Evolutionary conservation across 2,888 invertebrate species (phyloP).

Genomic region (Macrosiphum euphorbiae): DNA sequence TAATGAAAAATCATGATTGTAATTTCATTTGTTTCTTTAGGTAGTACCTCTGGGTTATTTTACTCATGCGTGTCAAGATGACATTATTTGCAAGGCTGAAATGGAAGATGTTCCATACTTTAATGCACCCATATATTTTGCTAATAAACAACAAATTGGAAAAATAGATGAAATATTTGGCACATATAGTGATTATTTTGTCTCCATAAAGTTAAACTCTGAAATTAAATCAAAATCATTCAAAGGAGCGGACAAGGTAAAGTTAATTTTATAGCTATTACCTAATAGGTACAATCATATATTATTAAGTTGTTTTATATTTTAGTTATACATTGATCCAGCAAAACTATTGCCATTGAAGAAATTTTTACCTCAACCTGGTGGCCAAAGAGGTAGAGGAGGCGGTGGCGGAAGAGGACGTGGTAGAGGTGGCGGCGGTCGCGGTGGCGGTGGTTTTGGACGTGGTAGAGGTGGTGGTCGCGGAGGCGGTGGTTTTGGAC

Average conservation of each 20-base stretch:
- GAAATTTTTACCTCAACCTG: constrained; percentile 85
- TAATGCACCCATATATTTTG: constrained; percentile 96
- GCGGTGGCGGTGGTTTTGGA: constrained; percentile 70
- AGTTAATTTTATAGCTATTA: constrained; percentile 54
- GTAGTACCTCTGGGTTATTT: constrained; percentile 88
- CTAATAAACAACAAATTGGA: constrained; percentile 97
- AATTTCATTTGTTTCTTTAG: constrained; percentile 68
- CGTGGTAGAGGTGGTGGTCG: constrained; percentile 71
- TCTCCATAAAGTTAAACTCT: constrained; percentile 94
- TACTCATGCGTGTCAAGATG: constrained; percentile 92
- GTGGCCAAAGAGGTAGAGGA: constrained; percentile 76
- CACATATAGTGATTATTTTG: constrained; percentile 91
- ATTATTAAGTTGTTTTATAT: constrained; percentile 67
- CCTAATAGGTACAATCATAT: neutral
- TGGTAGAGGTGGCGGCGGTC: constrained; percentile 72
- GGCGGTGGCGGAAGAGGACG: constrained; percentile 75
- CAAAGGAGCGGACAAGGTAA: constrained; percentile 82
- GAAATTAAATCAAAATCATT: constrained; percentile 94
- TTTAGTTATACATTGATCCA: constrained; percentile 92
- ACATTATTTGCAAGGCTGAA: constrained; percentile 92
- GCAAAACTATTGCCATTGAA: constrained; percentile 90
- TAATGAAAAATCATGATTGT: neutral
- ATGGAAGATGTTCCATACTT: constrained; percentile 97
- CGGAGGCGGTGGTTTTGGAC: constrained; percentile 70
- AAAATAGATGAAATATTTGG: constrained; percentile 99